A percentile compares a stretch with the other conserved stretches of the same genome.
Evolutionary conservation across 2,113 vertebrate species (phyloP).

Genomic region (Cygnus atratus): DNA sequence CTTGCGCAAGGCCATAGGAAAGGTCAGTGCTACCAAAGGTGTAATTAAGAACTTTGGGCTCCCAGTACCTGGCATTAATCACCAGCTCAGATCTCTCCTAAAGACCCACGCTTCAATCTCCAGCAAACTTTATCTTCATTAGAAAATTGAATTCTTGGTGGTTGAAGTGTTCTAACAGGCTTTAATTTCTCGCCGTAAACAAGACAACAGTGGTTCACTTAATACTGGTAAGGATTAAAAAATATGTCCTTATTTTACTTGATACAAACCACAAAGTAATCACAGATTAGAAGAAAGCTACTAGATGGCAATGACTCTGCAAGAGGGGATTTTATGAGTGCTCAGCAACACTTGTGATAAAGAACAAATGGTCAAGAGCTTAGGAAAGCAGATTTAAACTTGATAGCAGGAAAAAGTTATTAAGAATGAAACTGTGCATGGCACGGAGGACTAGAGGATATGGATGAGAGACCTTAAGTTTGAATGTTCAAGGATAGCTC

Average conservation of each 20-base stretch:
- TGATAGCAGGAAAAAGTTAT: neutral
- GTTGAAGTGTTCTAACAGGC: neutral
- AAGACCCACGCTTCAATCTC: neutral
- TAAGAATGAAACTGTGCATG: neutral
- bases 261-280: neutral
- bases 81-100: neutral
- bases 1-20: neutral
- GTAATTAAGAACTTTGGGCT: neutral
- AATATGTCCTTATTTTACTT: neutral
- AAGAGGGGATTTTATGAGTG: neutral
- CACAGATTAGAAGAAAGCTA: neutral
- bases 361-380: constrained; percentile 2
- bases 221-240: neutral
- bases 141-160: neutral
- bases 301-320: neutral
- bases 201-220: neutral
- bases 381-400: neutral
- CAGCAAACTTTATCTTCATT: neutral
- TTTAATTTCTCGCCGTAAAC: neutral
- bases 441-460: neutral
- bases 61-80: neutral
- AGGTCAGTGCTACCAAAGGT: neutral
- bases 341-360: constrained; percentile 15
- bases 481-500: neutral
- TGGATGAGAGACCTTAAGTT: neutral